These are phyloP conservation scores for Mus pahari DNA, from an alignment of 2,113 vertebrate genomes.

Conservation along the genomic window DNA sequence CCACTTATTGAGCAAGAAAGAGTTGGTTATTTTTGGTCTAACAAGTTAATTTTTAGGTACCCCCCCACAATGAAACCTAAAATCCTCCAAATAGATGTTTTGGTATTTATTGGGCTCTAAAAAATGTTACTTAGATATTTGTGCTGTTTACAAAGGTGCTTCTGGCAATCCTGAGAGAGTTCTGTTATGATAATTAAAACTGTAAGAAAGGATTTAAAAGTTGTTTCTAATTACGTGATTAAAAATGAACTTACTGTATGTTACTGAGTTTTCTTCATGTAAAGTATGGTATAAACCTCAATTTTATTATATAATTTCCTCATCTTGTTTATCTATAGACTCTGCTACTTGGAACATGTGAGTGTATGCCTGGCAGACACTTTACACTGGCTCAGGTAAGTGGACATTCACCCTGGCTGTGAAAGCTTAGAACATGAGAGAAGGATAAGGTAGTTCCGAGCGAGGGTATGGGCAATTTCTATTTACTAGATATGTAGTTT, in stretches of 20 bases:
- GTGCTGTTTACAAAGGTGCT: constrained; percentile 31
- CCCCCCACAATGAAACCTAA: constrained; percentile 34
- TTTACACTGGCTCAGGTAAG: background rate
- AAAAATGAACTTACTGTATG: constrained; percentile 54
- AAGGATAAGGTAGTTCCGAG: background rate
- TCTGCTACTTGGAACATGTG: background rate
- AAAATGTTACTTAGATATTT: constrained; percentile 53
- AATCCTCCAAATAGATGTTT: constrained; percentile 39
- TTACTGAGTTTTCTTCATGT: constrained; percentile 52
- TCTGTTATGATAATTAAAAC: constrained; percentile 43
- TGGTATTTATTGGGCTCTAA: constrained; percentile 31
- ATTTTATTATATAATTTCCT: constrained; percentile 47
- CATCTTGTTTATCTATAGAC: constrained; percentile 17
- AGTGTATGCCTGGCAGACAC: background rate
- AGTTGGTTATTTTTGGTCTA: constrained; percentile 28
- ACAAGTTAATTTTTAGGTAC: constrained; percentile 59
- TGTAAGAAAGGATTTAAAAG: constrained; percentile 44
- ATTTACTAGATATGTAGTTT: constrained; percentile 47
- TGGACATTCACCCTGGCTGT: background rate
- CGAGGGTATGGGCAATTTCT: background rate
- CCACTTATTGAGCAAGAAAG: constrained; percentile 19
- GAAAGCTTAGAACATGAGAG: constrained; percentile 43
- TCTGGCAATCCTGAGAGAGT: background rate
- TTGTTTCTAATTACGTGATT: constrained; percentile 32
- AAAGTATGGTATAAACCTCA: constrained; percentile 13